A percentile compares a stretch with the other conserved stretches of the same genome.
Conservation (phyloP, 1,140 invertebrate species). For the Drosophila pallidifrons region DNA sequence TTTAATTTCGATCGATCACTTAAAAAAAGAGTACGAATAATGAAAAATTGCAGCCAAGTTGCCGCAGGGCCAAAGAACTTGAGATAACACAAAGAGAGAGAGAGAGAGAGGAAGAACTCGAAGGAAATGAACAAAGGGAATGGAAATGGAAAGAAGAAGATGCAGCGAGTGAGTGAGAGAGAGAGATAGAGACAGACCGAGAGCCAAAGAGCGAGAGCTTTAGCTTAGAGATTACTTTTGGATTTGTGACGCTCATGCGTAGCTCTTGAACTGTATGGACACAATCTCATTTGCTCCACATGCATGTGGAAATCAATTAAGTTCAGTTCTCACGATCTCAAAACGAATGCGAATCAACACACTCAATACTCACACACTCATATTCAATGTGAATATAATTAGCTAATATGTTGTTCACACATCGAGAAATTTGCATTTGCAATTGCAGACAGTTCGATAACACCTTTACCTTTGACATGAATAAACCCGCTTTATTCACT, state of each 20-base stretch:
- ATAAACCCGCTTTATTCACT: not conserved
- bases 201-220: conserved; percentile 6
- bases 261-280: conserved; percentile 54
- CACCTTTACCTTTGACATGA: conserved; percentile 14
- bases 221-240: conserved; percentile 10
- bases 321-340: conserved; percentile 70
- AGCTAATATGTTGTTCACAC: not conserved
- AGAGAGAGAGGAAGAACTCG: not conserved
- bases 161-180: not conserved
- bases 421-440: no score
- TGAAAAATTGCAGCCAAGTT: conserved; percentile 72
- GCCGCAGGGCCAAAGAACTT: conserved; percentile 56
- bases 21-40: conserved; percentile 79
- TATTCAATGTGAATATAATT: conserved; percentile 8
- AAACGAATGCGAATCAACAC: conserved; percentile 25
- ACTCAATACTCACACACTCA: not conserved
- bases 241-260: conserved; percentile 75
- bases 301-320: conserved; percentile 79
- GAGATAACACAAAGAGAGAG: conserved; percentile 43
- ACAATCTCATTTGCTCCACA: conserved; percentile 40
- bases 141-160: conserved; percentile 4
- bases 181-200: not conserved
- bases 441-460: not conserved
- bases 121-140: conserved; percentile 8
- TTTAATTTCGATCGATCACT: conserved; percentile 82